Percentiles rank a stretch among this genome's conserved stretches.
Conservation (phyloP, 2,113 vertebrate species). For the Indicator indicator region DNA sequence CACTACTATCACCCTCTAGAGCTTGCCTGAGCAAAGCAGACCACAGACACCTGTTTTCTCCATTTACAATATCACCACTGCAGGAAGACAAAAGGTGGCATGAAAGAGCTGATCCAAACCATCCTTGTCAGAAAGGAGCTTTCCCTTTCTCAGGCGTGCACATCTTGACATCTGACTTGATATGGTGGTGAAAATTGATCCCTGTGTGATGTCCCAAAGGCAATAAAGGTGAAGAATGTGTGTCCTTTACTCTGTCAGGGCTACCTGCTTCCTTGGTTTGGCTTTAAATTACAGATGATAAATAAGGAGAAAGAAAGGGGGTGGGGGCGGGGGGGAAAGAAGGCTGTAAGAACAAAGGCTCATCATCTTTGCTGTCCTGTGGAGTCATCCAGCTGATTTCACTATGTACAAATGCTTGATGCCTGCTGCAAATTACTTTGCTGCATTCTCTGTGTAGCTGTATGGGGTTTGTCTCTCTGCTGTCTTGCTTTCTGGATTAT, state of each 20-base stretch:
- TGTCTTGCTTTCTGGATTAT: background rate
- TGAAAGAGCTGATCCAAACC: conserved; percentile 1
- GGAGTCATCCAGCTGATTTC: conserved; percentile 3
- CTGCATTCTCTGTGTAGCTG: background rate
- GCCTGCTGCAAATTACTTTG: conserved; percentile 6
- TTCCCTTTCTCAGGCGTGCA: background rate
- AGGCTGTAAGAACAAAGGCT: background rate
- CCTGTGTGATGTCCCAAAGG: background rate
- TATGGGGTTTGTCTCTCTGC: background rate
- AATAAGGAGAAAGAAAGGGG: background rate
- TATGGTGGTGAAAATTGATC: background rate
- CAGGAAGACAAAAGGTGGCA: background rate
- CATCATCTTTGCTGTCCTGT: background rate
- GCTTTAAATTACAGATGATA: background rate
- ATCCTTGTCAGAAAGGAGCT: background rate
- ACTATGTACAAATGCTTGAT: background rate
- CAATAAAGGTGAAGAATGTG: background rate
- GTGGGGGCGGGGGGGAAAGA: background rate
- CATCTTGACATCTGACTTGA: background rate
- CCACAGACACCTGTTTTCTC: background rate
- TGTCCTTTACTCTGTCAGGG: background rate
- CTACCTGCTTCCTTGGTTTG: background rate
- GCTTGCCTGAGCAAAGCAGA: background rate
- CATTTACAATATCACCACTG: background rate
- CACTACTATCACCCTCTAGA: background rate